Percentiles rank a stretch among this genome's conserved stretches.
These are phyloP conservation scores for Saturnia japonica DNA, from an alignment of 2,888 invertebrate genomes.

Conservation along the genomic window DNA sequence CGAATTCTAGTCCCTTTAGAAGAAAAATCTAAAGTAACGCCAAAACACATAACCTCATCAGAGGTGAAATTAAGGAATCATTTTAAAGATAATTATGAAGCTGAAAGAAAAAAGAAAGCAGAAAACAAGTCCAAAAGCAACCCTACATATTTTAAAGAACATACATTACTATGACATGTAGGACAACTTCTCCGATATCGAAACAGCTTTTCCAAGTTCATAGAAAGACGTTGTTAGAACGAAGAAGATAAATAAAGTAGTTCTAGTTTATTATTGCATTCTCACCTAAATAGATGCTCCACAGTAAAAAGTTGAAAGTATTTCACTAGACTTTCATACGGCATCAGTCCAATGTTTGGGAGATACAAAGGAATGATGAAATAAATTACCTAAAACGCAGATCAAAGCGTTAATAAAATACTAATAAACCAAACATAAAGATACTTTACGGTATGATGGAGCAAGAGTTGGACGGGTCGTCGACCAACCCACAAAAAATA, in stretches of 20 bases:
- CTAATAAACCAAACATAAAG: conserved; percentile 29
- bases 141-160: not conserved
- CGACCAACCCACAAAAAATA: conserved; percentile 51
- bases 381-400: not conserved
- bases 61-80: not conserved
- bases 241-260: not conserved
- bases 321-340: no score
- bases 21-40: not conserved
- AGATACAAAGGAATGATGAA: not conserved
- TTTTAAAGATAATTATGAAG: not conserved
- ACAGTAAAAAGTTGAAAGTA: no score
- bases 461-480: conserved; percentile 44
- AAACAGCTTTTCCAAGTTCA: no score
- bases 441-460: conserved; percentile 27
- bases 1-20: not conserved
- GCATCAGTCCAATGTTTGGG: not conserved
- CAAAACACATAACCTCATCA: not conserved
- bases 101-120: not conserved
- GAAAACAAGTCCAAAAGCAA: not conserved
- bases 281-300: no score
- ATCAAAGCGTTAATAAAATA: conserved; percentile 29
- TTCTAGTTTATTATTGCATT: no score
- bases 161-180: not conserved
- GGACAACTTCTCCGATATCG: not conserved
- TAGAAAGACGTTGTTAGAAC: not conserved